Conservation (phyloP, 35 echinoderm and acorn worm genomes). For the Amphiura filiformis region DNA sequence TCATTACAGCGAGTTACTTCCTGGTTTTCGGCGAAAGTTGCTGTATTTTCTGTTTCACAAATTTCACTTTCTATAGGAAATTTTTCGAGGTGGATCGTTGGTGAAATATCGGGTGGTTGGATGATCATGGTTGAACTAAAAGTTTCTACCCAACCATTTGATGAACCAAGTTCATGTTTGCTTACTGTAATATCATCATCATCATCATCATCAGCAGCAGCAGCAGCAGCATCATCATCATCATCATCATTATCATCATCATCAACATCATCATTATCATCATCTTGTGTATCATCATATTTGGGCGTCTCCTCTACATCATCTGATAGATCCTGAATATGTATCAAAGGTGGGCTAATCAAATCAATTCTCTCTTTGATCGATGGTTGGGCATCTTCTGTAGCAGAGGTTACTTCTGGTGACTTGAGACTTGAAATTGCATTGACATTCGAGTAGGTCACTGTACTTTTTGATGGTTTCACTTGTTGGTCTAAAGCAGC, state of each 20-base stretch:
- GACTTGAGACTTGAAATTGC: too few species aligned
- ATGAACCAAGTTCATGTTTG: too few species aligned
- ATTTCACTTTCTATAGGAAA: not conserved
- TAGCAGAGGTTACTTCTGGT: too few species aligned
- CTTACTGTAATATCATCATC: too few species aligned
- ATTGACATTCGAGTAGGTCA: too few species aligned
- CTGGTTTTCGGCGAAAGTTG: not conserved
- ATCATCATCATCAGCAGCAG: too few species aligned
- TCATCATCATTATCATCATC: not conserved
- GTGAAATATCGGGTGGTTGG: not conserved
- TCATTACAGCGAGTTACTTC: not conserved
- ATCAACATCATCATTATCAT: not conserved
- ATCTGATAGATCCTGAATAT: not conserved
- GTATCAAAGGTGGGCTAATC: not conserved
- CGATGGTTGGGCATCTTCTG: not conserved
- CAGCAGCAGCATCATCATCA: too few species aligned
- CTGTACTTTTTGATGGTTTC: too few species aligned
- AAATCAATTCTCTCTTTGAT: not conserved
- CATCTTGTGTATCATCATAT: not conserved
- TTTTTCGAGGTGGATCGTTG: not conserved
- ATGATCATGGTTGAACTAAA: not conserved
- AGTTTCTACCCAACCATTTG: constrained; percentile 35
- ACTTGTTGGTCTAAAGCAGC: not conserved
- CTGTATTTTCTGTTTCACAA: not conserved
- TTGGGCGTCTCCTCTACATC: not conserved